Percentiles rank a stretch among this genome's conserved stretches.
Conservation (phyloP, 1,140 invertebrate genomes). For the Zaprionus vittiger region DNA sequence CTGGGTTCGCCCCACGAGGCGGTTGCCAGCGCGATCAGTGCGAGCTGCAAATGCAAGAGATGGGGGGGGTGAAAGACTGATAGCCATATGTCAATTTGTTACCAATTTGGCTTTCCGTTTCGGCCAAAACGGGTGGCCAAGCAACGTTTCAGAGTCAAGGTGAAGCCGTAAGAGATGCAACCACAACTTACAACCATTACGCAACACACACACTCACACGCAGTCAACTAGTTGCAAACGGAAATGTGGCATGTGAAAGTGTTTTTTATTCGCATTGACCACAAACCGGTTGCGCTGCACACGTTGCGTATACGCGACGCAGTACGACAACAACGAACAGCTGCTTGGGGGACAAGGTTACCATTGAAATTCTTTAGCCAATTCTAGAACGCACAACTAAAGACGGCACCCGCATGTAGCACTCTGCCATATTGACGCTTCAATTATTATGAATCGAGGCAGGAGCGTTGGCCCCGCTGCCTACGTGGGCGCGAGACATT, state of each 20-base stretch:
- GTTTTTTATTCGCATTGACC: constrained; percentile 25
- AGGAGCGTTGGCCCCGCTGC: constrained; percentile 25
- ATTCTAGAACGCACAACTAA: constrained; percentile 13
- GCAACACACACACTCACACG: constrained; percentile 41
- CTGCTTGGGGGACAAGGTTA: constrained; percentile 5
- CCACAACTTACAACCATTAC: constrained; percentile 40
- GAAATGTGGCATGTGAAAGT: constrained; percentile 77
- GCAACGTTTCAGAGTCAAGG: constrained; percentile 71
- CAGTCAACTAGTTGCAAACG: constrained; percentile 49
- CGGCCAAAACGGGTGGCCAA: constrained; percentile 35
- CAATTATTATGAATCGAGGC: constrained; percentile 57
- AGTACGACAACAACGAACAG: constrained; percentile 9
- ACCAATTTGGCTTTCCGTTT: constrained; percentile 45
- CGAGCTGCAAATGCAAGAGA: constrained; percentile 63
- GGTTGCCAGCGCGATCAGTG: constrained; percentile 53
- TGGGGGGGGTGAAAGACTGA: constrained; percentile 3
- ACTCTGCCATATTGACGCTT: constrained; percentile 21
- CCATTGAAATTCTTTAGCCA: constrained; percentile 1
- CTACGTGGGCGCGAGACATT: constrained; percentile 52
- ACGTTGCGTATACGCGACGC: constrained; percentile 62
- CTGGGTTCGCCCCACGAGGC: constrained; percentile 65
- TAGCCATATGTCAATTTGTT: constrained; percentile 35
- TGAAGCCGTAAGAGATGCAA: constrained; percentile 65
- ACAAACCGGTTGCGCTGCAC: constrained; percentile 57
- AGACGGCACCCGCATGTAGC: constrained; percentile 16